phyloP scores from a whole-genome alignment of 2,797 vertebrate species.

The Protonibea diacanthus region DNA sequence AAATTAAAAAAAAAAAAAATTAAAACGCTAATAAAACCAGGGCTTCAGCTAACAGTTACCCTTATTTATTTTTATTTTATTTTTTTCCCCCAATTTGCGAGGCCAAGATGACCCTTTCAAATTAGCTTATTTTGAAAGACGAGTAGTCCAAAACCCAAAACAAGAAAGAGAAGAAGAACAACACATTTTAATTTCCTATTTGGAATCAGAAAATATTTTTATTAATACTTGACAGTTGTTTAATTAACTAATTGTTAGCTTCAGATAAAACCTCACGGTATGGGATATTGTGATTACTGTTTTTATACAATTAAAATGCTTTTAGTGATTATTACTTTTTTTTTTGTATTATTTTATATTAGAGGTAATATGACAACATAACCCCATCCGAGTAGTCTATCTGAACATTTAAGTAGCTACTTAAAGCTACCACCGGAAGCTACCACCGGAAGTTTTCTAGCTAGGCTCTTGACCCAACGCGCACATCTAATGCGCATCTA shows the following conservation, averaged over 20 bases:
- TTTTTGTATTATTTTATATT: too few species aligned
- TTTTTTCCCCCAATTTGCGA: background rate
- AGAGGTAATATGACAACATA: background rate
- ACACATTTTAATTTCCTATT: background rate
- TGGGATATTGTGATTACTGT: too few species aligned
- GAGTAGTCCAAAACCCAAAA: background rate
- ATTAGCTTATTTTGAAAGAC: background rate
- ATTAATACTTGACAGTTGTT: background rate
- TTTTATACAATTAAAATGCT: background rate
- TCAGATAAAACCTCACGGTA: too few species aligned
- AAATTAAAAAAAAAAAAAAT: background rate
- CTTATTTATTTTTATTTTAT: too few species aligned
- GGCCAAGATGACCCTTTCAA: background rate
- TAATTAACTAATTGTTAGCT: too few species aligned
- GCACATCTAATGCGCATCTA: conserved; percentile 48
- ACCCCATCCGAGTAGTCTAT: background rate
- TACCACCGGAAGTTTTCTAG: background rate
- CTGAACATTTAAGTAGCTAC: background rate
- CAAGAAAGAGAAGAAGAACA: background rate
- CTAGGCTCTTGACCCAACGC: background rate
- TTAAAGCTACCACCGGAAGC: conserved; percentile 30
- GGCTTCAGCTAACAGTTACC: background rate
- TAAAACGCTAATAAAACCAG: background rate
- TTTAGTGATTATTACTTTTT: background rate
- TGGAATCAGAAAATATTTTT: background rate